Evolutionary conservation across 2,113 vertebrate species (phyloP), one percentile per base, ranked within the genome.

Genomic region (Cygnus atratus): DNA sequence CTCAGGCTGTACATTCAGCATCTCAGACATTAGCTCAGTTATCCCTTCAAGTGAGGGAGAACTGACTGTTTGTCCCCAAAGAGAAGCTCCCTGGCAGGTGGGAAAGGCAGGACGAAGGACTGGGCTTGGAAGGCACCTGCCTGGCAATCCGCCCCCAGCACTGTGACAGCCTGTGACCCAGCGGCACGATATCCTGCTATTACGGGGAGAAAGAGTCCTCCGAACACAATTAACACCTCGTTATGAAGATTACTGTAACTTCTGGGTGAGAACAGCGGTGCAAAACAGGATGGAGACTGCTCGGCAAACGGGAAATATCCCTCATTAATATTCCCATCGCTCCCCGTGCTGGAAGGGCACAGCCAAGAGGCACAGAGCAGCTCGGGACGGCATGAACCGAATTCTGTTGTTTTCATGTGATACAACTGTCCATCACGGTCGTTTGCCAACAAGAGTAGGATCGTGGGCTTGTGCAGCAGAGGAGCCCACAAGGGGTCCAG

Each of bases 151-250:
- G 67, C 84, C 68, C 59, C 44, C 11, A 35, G 76, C 25, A 4
- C 67, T 59, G n/a, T 26, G 90, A 37, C 76, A 73, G 79, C 68
- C 52, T 43, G 26, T 21, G 76, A 88, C 55, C 87, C 37, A 26
- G 26, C 67, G 81, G 71, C 74, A 37, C 1, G 0, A 37, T 54
- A 90, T 37, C 66, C 87, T 91, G 88, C 71, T 87, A 10, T 90
- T 76, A 75, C 1, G 0, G 66, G 61, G 66, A 58, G 50, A 90
- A 76, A 78, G 62, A 90, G 80, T 55, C 59, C 79, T 81, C 70
- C 87, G 77, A 90, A 88, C 54, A 84, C 80, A 90, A 94, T 84
- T 68, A 97, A 71, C 54, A 17, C 70, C 62, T 93, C 79, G 84
- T 55, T 80, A 87, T 3, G 6, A 52, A 81, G 85, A 79, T 68